Base-by-base conservation (phyloP, 2,113 vertebrate species). In the Semnornis frantzii region DNA sequence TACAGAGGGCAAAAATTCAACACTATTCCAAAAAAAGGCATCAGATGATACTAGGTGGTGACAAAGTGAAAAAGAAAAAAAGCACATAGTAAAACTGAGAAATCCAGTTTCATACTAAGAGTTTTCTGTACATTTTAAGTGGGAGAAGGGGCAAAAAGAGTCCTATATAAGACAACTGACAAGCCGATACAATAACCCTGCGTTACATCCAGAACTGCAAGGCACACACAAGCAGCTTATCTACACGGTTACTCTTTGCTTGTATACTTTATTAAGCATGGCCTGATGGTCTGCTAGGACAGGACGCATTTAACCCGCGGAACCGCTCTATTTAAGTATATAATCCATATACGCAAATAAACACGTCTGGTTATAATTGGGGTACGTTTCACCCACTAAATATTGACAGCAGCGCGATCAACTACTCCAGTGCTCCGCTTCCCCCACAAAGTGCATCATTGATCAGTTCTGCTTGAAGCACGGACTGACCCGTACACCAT, bases 141-240 rank as follows among this genome's bases (percentile, higher is more conserved):
- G 24, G 31, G 10, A n/a, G 0, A 33, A 8, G 4, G 34, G 12
- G 3, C 18, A 54, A 12, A n/a, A 15, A 27, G 12, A 37, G 19
- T 0, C 6, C 9, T 57, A 12, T 1, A 1, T 2, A 9, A 10
- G 55, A 30, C 12, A 23, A 5, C 8, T 1, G 24, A 15, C 21
- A 8, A 8, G 37, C 15, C 14, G 18, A 8, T 55, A 39, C 24
- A 20, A 5, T 0, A 3, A 17, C 64, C 9, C 1, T 8, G 25
- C 33, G 15, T 25, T 24, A 3, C 10, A 3, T 0, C n/a, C 15
- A 6, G 13, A 34, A 20, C 23, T 0, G 27, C 9, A 3, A 13
- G 5, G 5, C n/a, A 4, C 11, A 6, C 14, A 5, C 3, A 10
- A 15, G 27, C 18, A 21, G n/a, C 39, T 6, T 3, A 18, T 8